Evolutionary conservation across 2,888 invertebrate genomes (phyloP), one percentile per base, ranked within the genome.

Genomic region (Apodemia zela): DNA sequence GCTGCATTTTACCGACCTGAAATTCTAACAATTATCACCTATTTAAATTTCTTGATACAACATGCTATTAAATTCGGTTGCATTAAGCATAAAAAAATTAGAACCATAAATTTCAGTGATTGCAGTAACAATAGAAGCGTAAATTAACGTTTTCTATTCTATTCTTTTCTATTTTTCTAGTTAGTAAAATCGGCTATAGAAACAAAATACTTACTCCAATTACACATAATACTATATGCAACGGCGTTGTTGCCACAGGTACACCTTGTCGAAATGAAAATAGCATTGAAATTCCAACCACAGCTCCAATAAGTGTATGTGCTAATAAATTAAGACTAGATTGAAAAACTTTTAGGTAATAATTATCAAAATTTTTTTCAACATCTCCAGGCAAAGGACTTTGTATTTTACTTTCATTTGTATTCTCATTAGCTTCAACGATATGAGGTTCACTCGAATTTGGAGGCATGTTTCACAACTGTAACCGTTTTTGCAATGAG

Each of bases 291-390:
- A 57, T 57, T 15, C 29, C 57, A 8, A 15, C 25, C 25, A 57
- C 57, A 29, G n/a, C 29, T 13, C 57, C 57, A 57, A 57, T 57
- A 25, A 29, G 25, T 25, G 57, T 57, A 57, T 57, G 57, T 1
- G 57, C 57, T 57, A 57, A 29, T 57, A 57, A 57, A n/a, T 57
- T 57, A 8, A 57, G 29, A 57, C 57, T 57, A 3, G 57, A 57
- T 25, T 57, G 57, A 57, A 57, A 6, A 57, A 57, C 7, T 57
- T 57, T 57, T 3, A 29, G 15, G n/a, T 25, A 11, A 57, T 57
- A 57, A 25, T 57, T 57, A 15, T 57, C 29, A 8, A 2, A 2
- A 2, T n/a, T 13, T 6, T 29, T 29, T 29, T 25, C 57, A 29
- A 29, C 57, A 1, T 29, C 57, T 57, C 29, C 57, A 29, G 57